phyloP scores from a whole-genome alignment of 2,888 invertebrate genomes.

The Margaritifera margaritifera region DNA sequence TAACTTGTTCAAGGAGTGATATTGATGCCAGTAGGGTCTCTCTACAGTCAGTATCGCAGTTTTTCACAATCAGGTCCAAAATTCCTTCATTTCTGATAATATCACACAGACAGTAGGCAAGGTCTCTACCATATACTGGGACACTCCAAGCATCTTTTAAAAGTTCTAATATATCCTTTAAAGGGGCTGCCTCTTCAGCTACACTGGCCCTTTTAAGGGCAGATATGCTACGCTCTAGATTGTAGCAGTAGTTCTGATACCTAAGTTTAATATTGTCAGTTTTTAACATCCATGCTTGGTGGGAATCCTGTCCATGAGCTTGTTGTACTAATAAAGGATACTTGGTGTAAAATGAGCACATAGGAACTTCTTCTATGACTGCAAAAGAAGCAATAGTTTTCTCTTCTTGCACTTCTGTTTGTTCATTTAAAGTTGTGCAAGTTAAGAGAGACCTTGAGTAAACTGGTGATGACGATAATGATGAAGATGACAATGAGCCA shows the following conservation, averaged over 20 bases:
- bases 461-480: conserved; percentile 13
- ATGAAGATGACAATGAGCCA: conserved; percentile 29
- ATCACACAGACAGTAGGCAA: conserved; percentile 94
- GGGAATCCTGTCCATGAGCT: conserved; percentile 27
- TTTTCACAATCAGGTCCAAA: conserved; percentile 82
- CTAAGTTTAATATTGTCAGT: conserved; percentile 51
- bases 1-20: conserved; percentile 90
- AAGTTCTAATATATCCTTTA: conserved; percentile 59
- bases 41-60: conserved; percentile 82
- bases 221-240: conserved; percentile 53
- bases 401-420: conserved; percentile 31
- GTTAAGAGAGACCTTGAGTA: conserved; percentile 22
- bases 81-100: conserved; percentile 90
- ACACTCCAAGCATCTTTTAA: conserved; percentile 91
- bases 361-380: conserved; percentile 19
- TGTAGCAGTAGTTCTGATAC: conserved; percentile 53
- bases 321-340: conserved; percentile 34
- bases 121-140: conserved; percentile 92
- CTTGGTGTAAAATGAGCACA: conserved; percentile 31
- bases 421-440: conserved; percentile 30
- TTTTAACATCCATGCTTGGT: conserved; percentile 40
- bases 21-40: conserved; percentile 92
- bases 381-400: conserved; percentile 25
- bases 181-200: conserved; percentile 50
- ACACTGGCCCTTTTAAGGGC: conserved; percentile 51